phyloP scores from a whole-genome alignment of 2,888 invertebrate genomes.

The Byasa hedistus region DNA sequence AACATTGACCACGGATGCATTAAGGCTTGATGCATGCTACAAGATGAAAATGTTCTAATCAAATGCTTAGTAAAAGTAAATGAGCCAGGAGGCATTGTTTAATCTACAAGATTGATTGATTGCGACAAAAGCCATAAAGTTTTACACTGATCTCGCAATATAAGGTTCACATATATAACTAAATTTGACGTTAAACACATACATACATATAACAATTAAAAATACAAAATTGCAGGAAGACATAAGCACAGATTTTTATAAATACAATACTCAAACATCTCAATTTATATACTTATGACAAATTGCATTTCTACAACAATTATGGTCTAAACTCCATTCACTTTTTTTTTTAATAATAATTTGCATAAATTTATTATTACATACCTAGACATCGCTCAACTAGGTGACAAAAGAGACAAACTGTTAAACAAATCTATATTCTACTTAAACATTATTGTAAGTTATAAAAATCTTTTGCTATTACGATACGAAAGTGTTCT shows the following conservation, averaged over 20 bases:
- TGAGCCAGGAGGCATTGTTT: neutral
- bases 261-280: conserved; percentile 18
- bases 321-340: conserved; percentile 19
- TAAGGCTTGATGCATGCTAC: conserved; percentile 6
- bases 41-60: neutral
- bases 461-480: conserved; percentile 12
- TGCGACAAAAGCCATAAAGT: conserved; percentile 12
- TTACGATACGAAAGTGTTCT: neutral
- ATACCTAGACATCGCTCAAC: conserved; percentile 26
- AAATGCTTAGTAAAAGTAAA: neutral
- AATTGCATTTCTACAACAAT: conserved; percentile 23
- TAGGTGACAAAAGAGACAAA: conserved; percentile 30
- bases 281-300: conserved; percentile 23
- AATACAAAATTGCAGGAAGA: conserved; percentile 9
- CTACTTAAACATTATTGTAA: conserved; percentile 19
- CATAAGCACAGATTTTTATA: conserved; percentile 26
- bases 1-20: conserved; percentile 13
- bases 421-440: conserved; percentile 27
- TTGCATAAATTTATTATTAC: conserved; percentile 25
- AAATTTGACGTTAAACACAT: neutral
- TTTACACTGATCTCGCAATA: neutral
- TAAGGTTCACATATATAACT: neutral
- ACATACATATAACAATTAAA: neutral
- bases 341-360: conserved; percentile 4
- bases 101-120: neutral